Conservation (phyloP, 2,888 invertebrate species). For the Leptopilina syphax region DNA sequence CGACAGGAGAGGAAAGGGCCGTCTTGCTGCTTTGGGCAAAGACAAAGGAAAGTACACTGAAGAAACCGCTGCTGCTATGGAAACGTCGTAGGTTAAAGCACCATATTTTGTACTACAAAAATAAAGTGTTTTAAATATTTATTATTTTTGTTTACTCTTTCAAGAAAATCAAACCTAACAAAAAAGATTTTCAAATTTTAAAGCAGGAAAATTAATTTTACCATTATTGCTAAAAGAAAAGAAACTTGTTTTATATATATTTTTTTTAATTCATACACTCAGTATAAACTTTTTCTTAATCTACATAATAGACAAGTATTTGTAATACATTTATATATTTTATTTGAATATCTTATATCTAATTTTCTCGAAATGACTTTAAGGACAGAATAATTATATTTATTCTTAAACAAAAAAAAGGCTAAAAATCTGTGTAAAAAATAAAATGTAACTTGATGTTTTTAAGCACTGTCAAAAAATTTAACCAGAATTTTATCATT, state of each 20-base stretch:
- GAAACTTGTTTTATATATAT: not conserved
- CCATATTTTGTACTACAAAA: conserved; percentile 42
- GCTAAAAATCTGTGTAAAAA: no score
- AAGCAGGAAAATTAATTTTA: no score
- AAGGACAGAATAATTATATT: not conserved
- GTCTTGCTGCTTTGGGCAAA: conserved; percentile 93
- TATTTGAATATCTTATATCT: not conserved
- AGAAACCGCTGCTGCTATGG: conserved; percentile 88
- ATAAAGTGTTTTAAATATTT: conserved; percentile 33
- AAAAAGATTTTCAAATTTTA: no score
- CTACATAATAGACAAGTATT: conserved; percentile 9
- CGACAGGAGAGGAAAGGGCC: conserved; percentile 96
- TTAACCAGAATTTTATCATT: not conserved
- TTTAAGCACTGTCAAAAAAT: not conserved
- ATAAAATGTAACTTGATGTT: not conserved
- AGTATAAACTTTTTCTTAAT: not conserved
- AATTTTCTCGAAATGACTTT: not conserved
- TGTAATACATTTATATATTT: not conserved
- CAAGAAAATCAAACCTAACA: no score
- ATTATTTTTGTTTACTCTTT: no score
- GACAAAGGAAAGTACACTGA: conserved; percentile 98
- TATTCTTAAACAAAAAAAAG: no score
- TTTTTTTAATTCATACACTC: not conserved
- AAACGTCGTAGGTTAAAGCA: conserved; percentile 79
- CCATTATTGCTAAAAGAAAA: no score